Evolutionary conservation across 2,113 vertebrate genomes (phyloP), one percentile per base, ranked within the genome.

Genomic region (Dromaius novaehollandiae): DNA sequence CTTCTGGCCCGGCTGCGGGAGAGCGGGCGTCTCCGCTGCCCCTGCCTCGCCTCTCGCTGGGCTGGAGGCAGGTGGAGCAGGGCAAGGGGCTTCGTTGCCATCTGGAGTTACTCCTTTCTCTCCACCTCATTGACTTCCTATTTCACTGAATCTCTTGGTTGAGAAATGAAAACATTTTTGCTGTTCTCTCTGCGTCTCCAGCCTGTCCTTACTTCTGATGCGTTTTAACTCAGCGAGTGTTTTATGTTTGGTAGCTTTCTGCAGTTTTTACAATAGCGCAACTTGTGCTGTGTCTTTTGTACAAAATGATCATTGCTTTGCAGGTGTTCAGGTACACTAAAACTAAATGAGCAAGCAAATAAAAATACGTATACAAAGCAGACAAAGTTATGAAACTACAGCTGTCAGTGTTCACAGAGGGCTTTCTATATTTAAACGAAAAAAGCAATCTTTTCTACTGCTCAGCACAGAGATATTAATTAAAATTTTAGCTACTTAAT

Each of bases 81-180:
- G 88, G 51, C 68, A 64, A 79, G 15, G 0, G 13, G 48, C 42
- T 88, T 86, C 85, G 55, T 76, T 90, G 71, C 83, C 95, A 75
- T 94, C 92, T 96, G 92, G 90, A 93, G 82, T 86, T 79, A 60
- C n/a, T 95, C 76, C 61, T 76, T 20, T 93, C 71, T 90, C 87
- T 89, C 63, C 58, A 90, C 22, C 40, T 93, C 85, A 48, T 1
- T 95, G 77, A 82, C 69, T 78, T 82, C 19, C 51, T 89, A 30
- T 51, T 46, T 46, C 66, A 48, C 83, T 95, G 93, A 8, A 66
- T 76, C 44, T 83, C 40, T 44, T 48, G 14, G n/a, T 74, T 11
- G 24, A 38, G 38, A 38, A 38, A 38, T 38, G 38, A 75, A 95
- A 91, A 77, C 24, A 48, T 51, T 25, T 38, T 90, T 46, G 30